Evolutionary conservation across 2,797 vertebrate genomes (phyloP), one percentile per base, ranked within the genome.

Genomic region (Tolypeutes matacus): DNA sequence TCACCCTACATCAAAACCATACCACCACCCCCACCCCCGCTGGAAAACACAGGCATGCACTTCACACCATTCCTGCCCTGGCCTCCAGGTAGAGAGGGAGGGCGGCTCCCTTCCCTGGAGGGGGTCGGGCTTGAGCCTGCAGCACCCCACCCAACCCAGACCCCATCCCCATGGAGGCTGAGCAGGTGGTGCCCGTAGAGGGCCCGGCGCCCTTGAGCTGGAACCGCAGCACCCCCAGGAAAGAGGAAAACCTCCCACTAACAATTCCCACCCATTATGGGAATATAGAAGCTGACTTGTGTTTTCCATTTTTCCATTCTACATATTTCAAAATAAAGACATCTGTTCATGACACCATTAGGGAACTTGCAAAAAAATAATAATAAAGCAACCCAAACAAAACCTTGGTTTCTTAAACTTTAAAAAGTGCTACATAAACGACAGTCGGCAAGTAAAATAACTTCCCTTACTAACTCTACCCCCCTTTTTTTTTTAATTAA

Each of bases 271-370:
- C 31, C 11, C 17, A 4, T 49, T 77, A 64, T 3, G 25, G 31
- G 46, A 75, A 85, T 3, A n/a, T n/a, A 58, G 25, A 70, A 58
- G n/a, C 49, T 82, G 46, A 51, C 64, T 73, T n/a, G 46, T 39
- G 65, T 65, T 81, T 49, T 42, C 27, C 76, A n/a, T 23, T 62
- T 62, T 83, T 75, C 7, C 25, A 34, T 31, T 91, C 60, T 60
- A 31, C 62, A 15, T 34, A 67, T 36, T 95, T 88, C 69, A 93
- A 86, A 96, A 96, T 81, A 73, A 91, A 95, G 76, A 89, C 67
- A 84, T 78, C 89, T 88, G 77, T 69, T 96, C 73, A 36, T 86
- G 85, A 89, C 91, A 92, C 95, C 65, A 92, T 64, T 64, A 80
- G 39, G 34, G 96, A 94, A 93, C 49, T 60, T 70, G 27, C 72